A percentile compares a stretch with the other conserved stretches of the same genome.
These are phyloP conservation scores for Regulus satrapa DNA, from an alignment of 2,113 vertebrate species.

Conservation along the genomic window DNA sequence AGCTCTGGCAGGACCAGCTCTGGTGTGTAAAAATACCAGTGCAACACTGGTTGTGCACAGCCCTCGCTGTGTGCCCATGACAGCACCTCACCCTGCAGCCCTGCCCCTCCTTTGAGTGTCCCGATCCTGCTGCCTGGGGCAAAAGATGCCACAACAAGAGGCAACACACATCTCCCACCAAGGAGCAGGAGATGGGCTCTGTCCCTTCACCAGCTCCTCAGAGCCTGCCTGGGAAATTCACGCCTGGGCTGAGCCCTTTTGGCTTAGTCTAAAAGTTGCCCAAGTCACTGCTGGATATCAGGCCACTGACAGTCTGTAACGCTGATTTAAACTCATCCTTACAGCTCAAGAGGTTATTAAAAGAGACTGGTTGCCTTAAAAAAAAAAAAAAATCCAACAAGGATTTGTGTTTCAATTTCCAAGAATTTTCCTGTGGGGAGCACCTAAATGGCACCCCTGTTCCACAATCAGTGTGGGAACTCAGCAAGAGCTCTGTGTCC, in stretches of 20 bases:
- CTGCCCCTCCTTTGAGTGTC: neutral
- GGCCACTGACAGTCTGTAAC: accelerated
- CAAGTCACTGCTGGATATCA: neutral
- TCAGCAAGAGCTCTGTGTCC: neutral
- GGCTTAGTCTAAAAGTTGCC: neutral
- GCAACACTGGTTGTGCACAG: accelerated
- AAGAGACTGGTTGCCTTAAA: neutral
- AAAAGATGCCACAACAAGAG: accelerated
- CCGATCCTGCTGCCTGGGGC: neutral
- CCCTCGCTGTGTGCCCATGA: neutral
- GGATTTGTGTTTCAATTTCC: neutral
- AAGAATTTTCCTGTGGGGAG: neutral
- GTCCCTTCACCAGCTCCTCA: neutral
- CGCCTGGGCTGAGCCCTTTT: neutral
- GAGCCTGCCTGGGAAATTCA: neutral
- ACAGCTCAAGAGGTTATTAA: neutral
- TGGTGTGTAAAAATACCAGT: accelerated
- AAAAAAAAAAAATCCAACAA: neutral
- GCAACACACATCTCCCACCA: accelerated
- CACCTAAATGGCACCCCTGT: neutral
- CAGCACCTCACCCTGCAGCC: neutral
- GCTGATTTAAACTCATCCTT: neutral
- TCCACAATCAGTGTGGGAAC: neutral
- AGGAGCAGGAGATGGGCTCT: neutral
- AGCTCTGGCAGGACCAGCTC: neutral